These are phyloP conservation scores for Nymphalis io DNA, from an alignment of 1,140 invertebrate genomes.

Conservation along the genomic window DNA sequence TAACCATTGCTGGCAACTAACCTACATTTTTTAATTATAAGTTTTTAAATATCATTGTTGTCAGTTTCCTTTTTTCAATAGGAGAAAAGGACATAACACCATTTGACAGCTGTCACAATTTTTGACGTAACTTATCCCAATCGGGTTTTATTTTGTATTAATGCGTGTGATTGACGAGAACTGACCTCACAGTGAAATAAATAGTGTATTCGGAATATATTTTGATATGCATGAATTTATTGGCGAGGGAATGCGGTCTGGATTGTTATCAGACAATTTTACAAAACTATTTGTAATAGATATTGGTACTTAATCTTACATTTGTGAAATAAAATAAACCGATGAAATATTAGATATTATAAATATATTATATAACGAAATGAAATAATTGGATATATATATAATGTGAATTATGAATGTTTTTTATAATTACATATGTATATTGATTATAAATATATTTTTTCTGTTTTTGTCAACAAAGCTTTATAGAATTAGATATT, in stretches of 20 bases:
- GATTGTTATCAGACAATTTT: slow-evolving; percentile 22
- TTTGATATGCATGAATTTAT: slow-evolving; percentile 75
- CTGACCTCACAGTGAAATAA: slow-evolving; percentile 39
- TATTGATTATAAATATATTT: slow-evolving; percentile 37
- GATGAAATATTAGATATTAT: slow-evolving; percentile 32
- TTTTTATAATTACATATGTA: slow-evolving; percentile 43
- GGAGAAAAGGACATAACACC: slow-evolving; percentile 2
- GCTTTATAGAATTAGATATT: slow-evolving; percentile 47
- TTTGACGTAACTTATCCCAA: background rate
- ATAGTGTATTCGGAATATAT: slow-evolving; percentile 70
- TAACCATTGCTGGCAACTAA: slow-evolving; percentile 6
- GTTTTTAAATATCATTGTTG: background rate
- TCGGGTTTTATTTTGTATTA: slow-evolving; percentile 14
- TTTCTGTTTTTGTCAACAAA: slow-evolving; percentile 37
- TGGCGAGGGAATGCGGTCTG: slow-evolving; percentile 40
- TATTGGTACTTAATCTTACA: slow-evolving; percentile 62
- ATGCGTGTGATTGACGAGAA: slow-evolving; percentile 7
- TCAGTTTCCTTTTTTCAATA: background rate
- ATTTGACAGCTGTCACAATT: background rate
- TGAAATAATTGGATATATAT: slow-evolving; percentile 51
- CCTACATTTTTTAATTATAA: slow-evolving; percentile 1
- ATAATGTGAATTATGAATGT: slow-evolving; percentile 42
- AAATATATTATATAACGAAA: slow-evolving; percentile 42
- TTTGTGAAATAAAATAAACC: slow-evolving; percentile 31
- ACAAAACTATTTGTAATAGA: slow-evolving; percentile 56